Evolutionary conservation across 2,888 invertebrate genomes (phyloP), one percentile per base, ranked within the genome.

Genomic region (Nyleta sp.): DNA sequence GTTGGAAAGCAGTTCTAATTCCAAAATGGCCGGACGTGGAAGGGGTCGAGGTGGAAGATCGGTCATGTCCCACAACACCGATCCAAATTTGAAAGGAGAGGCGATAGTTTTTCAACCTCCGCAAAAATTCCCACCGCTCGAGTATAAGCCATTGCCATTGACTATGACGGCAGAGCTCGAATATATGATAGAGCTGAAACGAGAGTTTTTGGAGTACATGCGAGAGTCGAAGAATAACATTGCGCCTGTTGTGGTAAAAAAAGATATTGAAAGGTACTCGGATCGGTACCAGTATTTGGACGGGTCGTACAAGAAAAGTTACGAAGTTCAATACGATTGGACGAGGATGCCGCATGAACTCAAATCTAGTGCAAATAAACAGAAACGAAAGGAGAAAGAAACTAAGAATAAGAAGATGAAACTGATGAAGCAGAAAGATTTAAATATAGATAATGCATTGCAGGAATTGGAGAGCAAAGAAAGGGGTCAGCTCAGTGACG

Each of bases 181-280:
- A 82, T 95, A 95, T 85, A 93, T 95, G 89, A 90, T 95, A 10
- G 93, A 95, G 44, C 92, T 95, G 77, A 94, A 95, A 85, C 95
- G 95, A 83, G 95, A 95, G 83, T 95, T 94, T 83, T 92, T 95
- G 8, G 95, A 95, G 80, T 94, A 92, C 82, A 93, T 95, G 91
- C 93, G 94, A 64, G 94, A 95, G 68, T 95, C 95, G 0, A 93
- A 94, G 0, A 93, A 93, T 6, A 93, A 92, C 84, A 92, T 89
- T 5, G 68, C 84, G 42, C 85, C 87, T 4, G 38, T 84, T 0
- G 77, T 85, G 0, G 31, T 86, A 11, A 89, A 88, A 22, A 89
- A 88, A 53, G 90, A 91, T 40, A 89, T 90, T 1, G 90, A 91
- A 65, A 82, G 90, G n/a, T 90, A 86, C 46, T 90, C 89, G 0